phyloP scores from a whole-genome alignment of 2,797 vertebrate genomes.

The Bradypodion ventrale region DNA sequence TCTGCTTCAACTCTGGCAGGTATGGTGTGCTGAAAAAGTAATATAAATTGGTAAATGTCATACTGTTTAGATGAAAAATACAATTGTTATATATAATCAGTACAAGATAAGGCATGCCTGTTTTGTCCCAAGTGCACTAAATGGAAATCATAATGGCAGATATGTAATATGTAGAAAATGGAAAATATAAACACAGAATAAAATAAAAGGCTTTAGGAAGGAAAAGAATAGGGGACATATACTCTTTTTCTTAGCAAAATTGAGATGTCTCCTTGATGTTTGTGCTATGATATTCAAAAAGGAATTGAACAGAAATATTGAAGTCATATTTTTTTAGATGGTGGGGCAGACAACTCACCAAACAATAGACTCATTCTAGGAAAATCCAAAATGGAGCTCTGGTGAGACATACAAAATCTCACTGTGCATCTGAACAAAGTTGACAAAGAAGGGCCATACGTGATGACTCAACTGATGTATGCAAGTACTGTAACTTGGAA shows the following conservation, averaged over 20 bases:
- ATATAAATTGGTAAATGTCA: neutral
- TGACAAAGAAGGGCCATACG: neutral
- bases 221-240: no score
- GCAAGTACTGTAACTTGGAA: neutral
- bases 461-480: neutral
- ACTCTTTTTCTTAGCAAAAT: no score
- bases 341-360: no score
- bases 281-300: no score
- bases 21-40: neutral
- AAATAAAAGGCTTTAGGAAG: neutral
- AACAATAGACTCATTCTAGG: neutral
- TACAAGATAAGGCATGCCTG: neutral
- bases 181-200: neutral
- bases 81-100: neutral
- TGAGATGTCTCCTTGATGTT: no score
- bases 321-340: no score
- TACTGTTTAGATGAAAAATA: neutral
- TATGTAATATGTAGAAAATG: neutral
- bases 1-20: neutral
- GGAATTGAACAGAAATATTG: no score
- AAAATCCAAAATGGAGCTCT: neutral
- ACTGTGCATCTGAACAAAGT: neutral
- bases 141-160: neutral
- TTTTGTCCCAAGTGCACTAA: neutral
- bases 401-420: neutral